Conservation (phyloP, 2,797 vertebrate genomes). For the Pangasius djambal region DNA sequence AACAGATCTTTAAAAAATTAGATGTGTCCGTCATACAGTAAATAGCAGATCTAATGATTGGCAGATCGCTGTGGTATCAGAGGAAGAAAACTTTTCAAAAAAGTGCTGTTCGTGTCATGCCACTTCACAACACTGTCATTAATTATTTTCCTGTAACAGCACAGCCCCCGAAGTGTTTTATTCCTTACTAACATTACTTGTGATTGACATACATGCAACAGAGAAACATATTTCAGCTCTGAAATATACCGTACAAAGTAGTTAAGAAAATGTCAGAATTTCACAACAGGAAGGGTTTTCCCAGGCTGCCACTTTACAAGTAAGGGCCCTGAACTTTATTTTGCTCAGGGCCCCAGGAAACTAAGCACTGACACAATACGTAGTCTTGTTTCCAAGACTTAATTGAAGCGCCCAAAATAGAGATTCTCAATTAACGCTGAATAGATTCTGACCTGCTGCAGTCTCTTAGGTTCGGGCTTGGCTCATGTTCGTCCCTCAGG, state of each 20-base stretch:
- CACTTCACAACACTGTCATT: background rate
- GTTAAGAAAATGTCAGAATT: background rate
- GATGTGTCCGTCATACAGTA: too few relatives aligned
- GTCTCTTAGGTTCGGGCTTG: conserved; percentile 28
- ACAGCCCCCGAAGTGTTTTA: background rate
- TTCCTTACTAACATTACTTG: background rate
- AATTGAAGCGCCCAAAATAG: conserved; percentile 43
- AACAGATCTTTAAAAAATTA: background rate
- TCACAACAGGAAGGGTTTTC: background rate
- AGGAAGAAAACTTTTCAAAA: background rate
- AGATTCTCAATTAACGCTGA: conserved; percentile 40
- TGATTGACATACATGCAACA: background rate
- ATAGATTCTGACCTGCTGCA: conserved; percentile 28
- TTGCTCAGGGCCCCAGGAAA: background rate
- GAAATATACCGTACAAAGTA: background rate
- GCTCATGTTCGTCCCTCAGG: conserved; percentile 3
- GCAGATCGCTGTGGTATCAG: background rate
- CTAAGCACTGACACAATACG: background rate
- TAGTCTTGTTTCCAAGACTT: conserved; percentile 1
- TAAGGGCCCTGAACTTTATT: background rate
- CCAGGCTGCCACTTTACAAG: background rate
- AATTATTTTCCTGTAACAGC: background rate
- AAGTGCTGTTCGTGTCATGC: background rate
- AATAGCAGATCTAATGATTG: too few relatives aligned
- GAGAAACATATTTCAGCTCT: background rate